Evolutionary conservation across 1,140 invertebrate genomes (phyloP).

Genomic region (Helicorthomorpha holstii): DNA sequence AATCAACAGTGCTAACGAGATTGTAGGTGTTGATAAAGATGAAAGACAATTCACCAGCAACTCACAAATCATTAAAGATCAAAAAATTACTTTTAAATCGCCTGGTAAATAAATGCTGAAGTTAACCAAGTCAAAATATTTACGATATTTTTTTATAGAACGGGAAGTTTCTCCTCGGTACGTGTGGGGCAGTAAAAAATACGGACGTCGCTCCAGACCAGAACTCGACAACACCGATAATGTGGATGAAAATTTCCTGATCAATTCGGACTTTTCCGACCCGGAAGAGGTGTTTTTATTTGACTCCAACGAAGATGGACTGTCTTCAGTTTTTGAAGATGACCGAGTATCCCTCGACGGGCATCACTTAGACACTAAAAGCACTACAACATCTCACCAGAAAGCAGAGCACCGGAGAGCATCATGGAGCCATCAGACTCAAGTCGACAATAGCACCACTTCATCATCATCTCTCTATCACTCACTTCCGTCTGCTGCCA

Average conservation of each 20-base stretch:
- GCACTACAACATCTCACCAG: too few relatives aligned
- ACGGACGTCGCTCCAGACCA: constrained; percentile 47
- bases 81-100: too few relatives aligned
- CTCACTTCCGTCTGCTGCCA: constrained; percentile 1
- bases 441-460: too few relatives aligned
- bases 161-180: constrained; percentile 53
- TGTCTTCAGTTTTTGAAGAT: not conserved
- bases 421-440: too few relatives aligned
- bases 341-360: not conserved
- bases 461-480: too few relatives aligned
- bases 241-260: not conserved
- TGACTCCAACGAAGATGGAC: not conserved
- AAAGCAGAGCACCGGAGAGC: too few relatives aligned
- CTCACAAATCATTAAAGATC: too few relatives aligned
- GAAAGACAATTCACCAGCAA: too few relatives aligned
- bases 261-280: constrained; percentile 10
- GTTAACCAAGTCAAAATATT: too few relatives aligned
- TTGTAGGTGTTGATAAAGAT: too few relatives aligned
- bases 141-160: constrained; percentile 15
- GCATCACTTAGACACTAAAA: too few relatives aligned
- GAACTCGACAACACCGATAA: constrained; percentile 14
- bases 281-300: constrained; percentile 7
- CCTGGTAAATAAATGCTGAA: too few relatives aligned
- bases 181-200: constrained; percentile 54
- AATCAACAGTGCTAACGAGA: constrained; percentile 3